These are phyloP conservation scores for Scytalopus superciliaris DNA, from an alignment of 2,113 vertebrate species.

Conservation along the genomic window DNA sequence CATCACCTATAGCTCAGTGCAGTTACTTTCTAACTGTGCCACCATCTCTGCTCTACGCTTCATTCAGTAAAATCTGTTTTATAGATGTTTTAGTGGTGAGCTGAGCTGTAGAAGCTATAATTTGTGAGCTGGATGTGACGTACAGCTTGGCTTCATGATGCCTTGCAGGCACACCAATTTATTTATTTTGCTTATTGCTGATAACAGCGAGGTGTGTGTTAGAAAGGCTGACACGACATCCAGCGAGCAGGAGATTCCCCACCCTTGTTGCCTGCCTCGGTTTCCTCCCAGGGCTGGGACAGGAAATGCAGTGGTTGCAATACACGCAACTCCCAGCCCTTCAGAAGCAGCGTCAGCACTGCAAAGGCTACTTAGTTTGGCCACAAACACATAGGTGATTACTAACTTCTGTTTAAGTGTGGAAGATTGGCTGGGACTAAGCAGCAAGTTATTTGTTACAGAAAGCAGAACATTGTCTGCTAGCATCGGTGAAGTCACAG, in stretches of 20 bases:
- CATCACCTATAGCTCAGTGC: not conserved
- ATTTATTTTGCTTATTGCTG: not conserved
- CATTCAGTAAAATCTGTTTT: not conserved
- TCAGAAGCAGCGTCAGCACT: not conserved
- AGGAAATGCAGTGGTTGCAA: not conserved
- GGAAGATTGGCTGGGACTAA: not conserved
- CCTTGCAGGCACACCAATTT: not conserved
- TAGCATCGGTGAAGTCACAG: not conserved
- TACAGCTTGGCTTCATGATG: not conserved
- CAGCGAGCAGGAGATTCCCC: not conserved
- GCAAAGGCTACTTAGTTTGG: not conserved
- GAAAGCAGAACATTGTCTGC: not conserved
- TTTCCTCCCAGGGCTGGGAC: conserved; percentile 27
- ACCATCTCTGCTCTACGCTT: not conserved
- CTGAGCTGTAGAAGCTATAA: not conserved
- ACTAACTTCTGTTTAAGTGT: not conserved
- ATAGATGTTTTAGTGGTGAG: not conserved
- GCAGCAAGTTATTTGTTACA: not conserved
- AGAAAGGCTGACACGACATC: fast-evolving
- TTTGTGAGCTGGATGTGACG: not conserved
- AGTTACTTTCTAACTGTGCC: not conserved
- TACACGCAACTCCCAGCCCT: not conserved
- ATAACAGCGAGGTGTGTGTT: not conserved
- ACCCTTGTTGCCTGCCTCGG: not conserved
- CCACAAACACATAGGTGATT: not conserved